Evolutionary conservation across 2,113 vertebrate genomes (phyloP).

Genomic region (Daboia siamensis): DNA sequence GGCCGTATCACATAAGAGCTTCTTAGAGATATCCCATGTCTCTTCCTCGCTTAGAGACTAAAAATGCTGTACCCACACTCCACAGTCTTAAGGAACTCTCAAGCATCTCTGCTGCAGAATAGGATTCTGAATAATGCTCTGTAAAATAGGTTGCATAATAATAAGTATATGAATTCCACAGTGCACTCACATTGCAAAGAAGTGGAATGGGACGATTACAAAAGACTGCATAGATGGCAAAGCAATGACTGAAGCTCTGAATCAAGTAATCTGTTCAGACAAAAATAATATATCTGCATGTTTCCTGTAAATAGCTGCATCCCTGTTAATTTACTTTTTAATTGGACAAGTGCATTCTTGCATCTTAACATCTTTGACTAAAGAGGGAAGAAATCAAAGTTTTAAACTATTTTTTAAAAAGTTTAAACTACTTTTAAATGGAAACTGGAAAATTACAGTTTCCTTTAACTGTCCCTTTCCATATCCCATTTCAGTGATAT

Average conservation of each 20-base stretch:
- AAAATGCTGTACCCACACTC: not conserved
- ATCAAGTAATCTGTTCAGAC: not conserved
- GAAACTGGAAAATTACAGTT: not conserved
- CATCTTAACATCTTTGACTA: not conserved
- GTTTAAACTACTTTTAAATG: not conserved
- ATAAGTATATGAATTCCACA: conserved; percentile 47
- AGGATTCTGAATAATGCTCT: conserved; percentile 39
- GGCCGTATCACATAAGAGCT: not conserved
- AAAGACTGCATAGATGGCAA: conserved; percentile 54
- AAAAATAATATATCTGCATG: not conserved
- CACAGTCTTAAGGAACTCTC: conserved; percentile 47
- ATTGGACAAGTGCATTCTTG: not conserved
- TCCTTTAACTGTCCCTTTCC: not conserved
- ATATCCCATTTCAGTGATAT: not conserved
- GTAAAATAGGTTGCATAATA: conserved; percentile 42
- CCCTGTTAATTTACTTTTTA: not conserved
- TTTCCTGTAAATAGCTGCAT: not conserved
- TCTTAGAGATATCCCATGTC: conserved; percentile 36
- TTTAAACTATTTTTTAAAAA: not conserved
- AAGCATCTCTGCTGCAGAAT: conserved; percentile 53
- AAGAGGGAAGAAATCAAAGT: not conserved
- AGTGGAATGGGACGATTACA: conserved; percentile 53
- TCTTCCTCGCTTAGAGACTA: conserved; percentile 44
- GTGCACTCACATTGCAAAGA: conserved; percentile 30
- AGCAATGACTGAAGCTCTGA: conserved; percentile 31